These are phyloP conservation scores for Mesocentrotus franciscanus DNA, from an alignment of 53 echinoderm and acorn worm genomes.

Conservation along the genomic window DNA sequence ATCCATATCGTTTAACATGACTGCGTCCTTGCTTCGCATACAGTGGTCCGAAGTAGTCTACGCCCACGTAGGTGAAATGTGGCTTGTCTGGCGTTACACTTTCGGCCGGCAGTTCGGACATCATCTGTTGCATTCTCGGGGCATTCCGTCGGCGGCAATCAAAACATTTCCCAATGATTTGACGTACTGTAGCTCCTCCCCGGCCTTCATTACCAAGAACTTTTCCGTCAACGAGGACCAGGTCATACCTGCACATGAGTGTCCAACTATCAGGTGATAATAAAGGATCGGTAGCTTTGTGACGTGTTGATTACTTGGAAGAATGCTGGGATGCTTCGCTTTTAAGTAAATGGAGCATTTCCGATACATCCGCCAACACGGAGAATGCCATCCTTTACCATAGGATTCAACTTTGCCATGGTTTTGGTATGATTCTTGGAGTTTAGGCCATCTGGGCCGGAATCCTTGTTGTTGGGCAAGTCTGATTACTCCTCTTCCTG, in stretches of 20 bases:
- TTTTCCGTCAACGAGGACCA: slow-evolving; percentile 69
- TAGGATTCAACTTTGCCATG: slow-evolving; percentile 64
- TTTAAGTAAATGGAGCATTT: slow-evolving; percentile 61
- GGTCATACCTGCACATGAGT: slow-evolving; percentile 74
- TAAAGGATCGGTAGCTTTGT: slow-evolving; percentile 69
- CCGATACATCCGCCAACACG: slow-evolving; percentile 71
- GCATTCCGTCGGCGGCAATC: slow-evolving; percentile 69
- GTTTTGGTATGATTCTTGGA: background rate
- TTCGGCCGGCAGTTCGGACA: slow-evolving; percentile 72
- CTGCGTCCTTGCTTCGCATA: slow-evolving; percentile 71
- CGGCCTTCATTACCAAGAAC: slow-evolving; percentile 71
- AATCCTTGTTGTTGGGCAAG: slow-evolving; percentile 62
- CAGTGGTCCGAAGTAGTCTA: slow-evolving; percentile 78
- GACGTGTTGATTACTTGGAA: slow-evolving; percentile 74
- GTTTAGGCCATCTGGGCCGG: too few species aligned
- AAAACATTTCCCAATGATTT: slow-evolving; percentile 75
- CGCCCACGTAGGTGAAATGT: slow-evolving; percentile 69
- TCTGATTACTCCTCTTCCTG: slow-evolving; percentile 65
- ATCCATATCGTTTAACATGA: slow-evolving; percentile 71
- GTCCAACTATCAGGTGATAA: slow-evolving; percentile 70
- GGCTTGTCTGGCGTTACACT: slow-evolving; percentile 77
- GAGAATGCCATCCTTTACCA: slow-evolving; percentile 62
- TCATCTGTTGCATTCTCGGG: slow-evolving; percentile 63
- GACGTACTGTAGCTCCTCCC: slow-evolving; percentile 68
- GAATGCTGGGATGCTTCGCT: slow-evolving; percentile 71